Evolutionary conservation across 2,888 invertebrate species (phyloP).

Genomic region (Cheilosia variabilis): DNA sequence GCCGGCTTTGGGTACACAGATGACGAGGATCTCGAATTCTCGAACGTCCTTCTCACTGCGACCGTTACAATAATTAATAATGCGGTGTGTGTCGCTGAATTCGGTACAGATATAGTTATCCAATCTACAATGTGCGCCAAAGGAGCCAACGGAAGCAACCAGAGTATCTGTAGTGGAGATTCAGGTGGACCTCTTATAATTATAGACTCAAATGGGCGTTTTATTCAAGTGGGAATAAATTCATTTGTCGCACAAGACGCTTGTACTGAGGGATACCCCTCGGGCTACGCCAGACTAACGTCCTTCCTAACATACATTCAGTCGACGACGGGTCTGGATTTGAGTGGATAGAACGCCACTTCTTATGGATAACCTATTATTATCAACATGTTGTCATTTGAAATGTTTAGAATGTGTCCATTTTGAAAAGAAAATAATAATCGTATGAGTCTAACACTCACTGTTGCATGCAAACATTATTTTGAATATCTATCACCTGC

Average conservation of each 20-base stretch:
- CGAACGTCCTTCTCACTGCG: conserved; percentile 78
- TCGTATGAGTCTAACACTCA: too few relatives aligned
- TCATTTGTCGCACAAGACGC: conserved; percentile 81
- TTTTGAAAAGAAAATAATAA: neutral
- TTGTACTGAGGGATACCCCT: conserved; percentile 80
- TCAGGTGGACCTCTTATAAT: conserved; percentile 81
- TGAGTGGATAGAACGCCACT: neutral
- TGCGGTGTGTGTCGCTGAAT: conserved; percentile 77
- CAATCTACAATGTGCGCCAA: conserved; percentile 79
- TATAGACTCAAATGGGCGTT: conserved; percentile 68
- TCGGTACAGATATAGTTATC: conserved; percentile 77
- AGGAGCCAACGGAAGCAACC: conserved; percentile 78
- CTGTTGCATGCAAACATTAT: too few relatives aligned
- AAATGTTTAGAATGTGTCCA: neutral
- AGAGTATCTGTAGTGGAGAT: conserved; percentile 82
- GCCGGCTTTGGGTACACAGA: conserved; percentile 80
- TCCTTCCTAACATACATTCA: conserved; percentile 79
- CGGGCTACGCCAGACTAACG: conserved; percentile 80
- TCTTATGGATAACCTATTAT: neutral
- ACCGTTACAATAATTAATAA: conserved; percentile 80
- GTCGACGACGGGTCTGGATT: conserved; percentile 74
- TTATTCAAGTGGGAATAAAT: conserved; percentile 81
- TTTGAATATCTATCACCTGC: too few relatives aligned
- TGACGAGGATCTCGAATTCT: conserved; percentile 80
- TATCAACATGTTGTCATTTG: neutral